A percentile compares a stretch with the other conserved stretches of the same genome.
These are phyloP conservation scores for Apis mellifera DNA, from an alignment of 1,140 invertebrate genomes.

Conservation along the genomic window DNA sequence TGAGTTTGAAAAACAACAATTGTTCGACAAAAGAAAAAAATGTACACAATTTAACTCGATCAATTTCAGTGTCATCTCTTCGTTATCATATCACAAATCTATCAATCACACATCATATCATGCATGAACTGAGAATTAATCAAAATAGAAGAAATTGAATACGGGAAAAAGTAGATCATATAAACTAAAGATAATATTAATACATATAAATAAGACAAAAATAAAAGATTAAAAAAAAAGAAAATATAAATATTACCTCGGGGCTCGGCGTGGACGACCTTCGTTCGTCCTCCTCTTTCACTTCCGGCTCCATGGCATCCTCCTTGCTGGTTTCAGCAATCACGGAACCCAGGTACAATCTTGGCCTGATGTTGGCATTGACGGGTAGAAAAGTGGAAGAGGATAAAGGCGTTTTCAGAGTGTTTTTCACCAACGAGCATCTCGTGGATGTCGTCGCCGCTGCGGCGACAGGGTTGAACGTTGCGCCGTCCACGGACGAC, in stretches of 20 bases:
- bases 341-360: slow-evolving; percentile 44
- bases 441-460: slow-evolving; percentile 43
- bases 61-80: slow-evolving; percentile 10
- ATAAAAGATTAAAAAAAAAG: background rate
- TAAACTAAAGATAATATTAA: background rate
- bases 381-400: slow-evolving; percentile 4
- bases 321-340: slow-evolving; percentile 62
- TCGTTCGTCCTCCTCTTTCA: slow-evolving; percentile 74
- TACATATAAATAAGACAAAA: background rate
- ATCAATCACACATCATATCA: background rate
- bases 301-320: slow-evolving; percentile 75
- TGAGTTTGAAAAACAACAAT: background rate
- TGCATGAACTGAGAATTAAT: background rate
- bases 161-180: background rate
- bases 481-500: slow-evolving; percentile 57
- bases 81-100: background rate
- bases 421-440: slow-evolving; percentile 50
- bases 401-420: slow-evolving; percentile 14
- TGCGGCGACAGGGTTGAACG: slow-evolving; percentile 45
- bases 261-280: slow-evolving; percentile 73
- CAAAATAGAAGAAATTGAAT: too few species aligned
- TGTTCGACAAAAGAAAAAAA: background rate
- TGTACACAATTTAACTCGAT: background rate
- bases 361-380: slow-evolving; percentile 55
- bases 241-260: slow-evolving; percentile 62